Percentiles rank a stretch among this genome's conserved stretches.
Evolutionary conservation across 2,113 vertebrate species (phyloP).

Genomic region (Diadophis punctatus): DNA sequence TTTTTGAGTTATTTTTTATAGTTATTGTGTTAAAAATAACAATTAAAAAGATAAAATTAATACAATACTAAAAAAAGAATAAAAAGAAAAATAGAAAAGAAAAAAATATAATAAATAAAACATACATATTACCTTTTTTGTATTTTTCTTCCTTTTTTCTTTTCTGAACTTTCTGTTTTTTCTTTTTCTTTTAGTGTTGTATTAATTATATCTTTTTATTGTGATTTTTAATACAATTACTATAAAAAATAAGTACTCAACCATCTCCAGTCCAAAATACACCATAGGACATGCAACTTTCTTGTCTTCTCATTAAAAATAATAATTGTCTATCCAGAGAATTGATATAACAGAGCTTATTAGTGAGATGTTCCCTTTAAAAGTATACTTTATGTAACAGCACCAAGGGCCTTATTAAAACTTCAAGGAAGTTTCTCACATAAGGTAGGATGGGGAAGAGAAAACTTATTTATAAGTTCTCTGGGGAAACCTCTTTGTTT

Average conservation of each 20-base stretch:
- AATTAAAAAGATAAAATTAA: no score
- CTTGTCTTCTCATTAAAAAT: background rate
- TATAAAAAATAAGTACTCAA: background rate
- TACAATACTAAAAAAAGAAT: no score
- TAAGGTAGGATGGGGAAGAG: background rate
- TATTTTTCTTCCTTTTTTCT: background rate
- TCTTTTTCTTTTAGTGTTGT: background rate
- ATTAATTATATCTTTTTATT: background rate
- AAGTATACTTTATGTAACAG: background rate
- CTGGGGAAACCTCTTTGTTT: background rate
- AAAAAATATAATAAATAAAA: no score
- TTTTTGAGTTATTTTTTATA: no score
- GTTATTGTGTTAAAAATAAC: no score
- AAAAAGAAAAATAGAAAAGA: no score
- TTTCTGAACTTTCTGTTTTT: background rate
- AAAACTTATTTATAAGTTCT: background rate
- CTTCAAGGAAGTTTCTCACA: background rate
- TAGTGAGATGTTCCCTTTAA: background rate
- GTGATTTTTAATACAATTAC: background rate
- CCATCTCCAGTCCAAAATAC: background rate
- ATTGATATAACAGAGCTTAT: background rate
- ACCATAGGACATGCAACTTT: background rate
- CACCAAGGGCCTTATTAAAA: constrained; percentile 21
- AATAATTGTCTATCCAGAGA: constrained; percentile 9
- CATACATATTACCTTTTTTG: background rate